Conservation (phyloP, 1,140 invertebrate species). For the Colletes latitarsis region DNA sequence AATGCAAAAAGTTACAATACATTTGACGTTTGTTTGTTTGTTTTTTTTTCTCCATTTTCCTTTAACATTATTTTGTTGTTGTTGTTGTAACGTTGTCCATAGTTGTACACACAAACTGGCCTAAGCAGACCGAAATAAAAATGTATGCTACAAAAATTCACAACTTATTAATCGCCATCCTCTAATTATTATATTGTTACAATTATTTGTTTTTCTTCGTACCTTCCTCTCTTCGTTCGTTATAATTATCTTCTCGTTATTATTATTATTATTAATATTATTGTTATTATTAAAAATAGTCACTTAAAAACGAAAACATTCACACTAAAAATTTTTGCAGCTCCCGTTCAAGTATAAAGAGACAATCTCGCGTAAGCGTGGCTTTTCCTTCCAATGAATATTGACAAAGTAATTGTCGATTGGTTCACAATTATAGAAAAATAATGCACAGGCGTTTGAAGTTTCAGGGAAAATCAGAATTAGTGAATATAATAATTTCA, state of each 20-base stretch:
- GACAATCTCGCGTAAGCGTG: conserved; percentile 50
- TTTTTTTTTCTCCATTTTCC: conserved; percentile 62
- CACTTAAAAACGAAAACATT: conserved; percentile 70
- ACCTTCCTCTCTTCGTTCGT: conserved; percentile 51
- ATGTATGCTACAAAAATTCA: conserved; percentile 74
- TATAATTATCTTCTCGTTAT: conserved; percentile 54
- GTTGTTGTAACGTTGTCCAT: conserved; percentile 69
- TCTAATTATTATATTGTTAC: conserved; percentile 67
- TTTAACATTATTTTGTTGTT: conserved; percentile 68
- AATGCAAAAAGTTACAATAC: conserved; percentile 79
- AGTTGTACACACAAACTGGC: conserved; percentile 68
- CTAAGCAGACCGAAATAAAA: conserved; percentile 67
- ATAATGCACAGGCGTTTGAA: conserved; percentile 16
- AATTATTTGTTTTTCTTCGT: conserved; percentile 65
- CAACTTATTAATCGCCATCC: conserved; percentile 70
- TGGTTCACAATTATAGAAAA: conserved; percentile 19
- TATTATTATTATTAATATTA: conserved; percentile 56
- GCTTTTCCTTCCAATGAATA: conserved; percentile 32
- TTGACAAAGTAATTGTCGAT: neutral
- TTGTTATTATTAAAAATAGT: conserved; percentile 60
- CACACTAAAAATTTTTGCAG: conserved; percentile 71
- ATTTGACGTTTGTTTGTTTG: conserved; percentile 72
- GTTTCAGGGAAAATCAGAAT: neutral
- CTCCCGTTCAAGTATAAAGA: conserved; percentile 60
- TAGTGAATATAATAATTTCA: neutral